Evolutionary conservation across 2,888 invertebrate genomes (phyloP).

Genomic region (Eupithecia pulchellata): DNA sequence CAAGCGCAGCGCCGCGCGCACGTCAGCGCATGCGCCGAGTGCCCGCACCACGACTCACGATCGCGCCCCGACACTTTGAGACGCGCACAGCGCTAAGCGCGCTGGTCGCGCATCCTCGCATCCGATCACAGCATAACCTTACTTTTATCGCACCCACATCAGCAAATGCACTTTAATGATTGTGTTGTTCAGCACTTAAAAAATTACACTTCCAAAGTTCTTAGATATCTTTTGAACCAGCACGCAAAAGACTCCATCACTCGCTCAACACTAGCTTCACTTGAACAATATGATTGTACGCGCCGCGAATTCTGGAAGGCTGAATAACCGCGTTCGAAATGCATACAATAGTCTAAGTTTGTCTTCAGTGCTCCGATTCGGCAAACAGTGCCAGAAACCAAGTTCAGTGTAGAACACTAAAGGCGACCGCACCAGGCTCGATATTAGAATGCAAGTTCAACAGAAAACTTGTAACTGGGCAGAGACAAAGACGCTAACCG

Average conservation of each 20-base stretch:
- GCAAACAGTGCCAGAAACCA: constrained; percentile 53
- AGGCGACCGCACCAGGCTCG: constrained; percentile 53
- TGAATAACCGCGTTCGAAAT: constrained; percentile 55
- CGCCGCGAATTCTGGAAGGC: constrained; percentile 54
- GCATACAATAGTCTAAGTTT: constrained; percentile 66
- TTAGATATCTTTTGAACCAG: constrained; percentile 46
- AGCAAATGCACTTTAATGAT: not conserved
- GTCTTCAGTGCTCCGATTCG: constrained; percentile 58
- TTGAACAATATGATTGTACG: constrained; percentile 27
- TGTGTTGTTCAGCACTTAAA: not conserved
- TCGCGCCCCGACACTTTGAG: constrained; percentile 84
- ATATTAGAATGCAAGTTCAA: constrained; percentile 56
- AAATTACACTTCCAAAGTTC: constrained; percentile 39
- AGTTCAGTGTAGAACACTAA: constrained; percentile 51
- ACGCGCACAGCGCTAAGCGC: constrained; percentile 65
- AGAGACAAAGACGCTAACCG: constrained; percentile 38
- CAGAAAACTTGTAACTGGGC: constrained; percentile 48
- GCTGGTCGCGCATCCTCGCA: constrained; percentile 74
- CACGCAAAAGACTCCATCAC: constrained; percentile 69
- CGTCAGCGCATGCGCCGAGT: constrained; percentile 84
- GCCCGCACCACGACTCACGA: constrained; percentile 84
- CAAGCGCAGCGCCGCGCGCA: constrained; percentile 83
- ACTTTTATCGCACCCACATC: constrained; percentile 21
- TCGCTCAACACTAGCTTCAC: constrained; percentile 37
- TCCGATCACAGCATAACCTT: constrained; percentile 57